Evolutionary conservation across 2,797 vertebrate species (phyloP), one percentile per base, ranked within the genome.

Genomic region (Synanceia verrucosa): DNA sequence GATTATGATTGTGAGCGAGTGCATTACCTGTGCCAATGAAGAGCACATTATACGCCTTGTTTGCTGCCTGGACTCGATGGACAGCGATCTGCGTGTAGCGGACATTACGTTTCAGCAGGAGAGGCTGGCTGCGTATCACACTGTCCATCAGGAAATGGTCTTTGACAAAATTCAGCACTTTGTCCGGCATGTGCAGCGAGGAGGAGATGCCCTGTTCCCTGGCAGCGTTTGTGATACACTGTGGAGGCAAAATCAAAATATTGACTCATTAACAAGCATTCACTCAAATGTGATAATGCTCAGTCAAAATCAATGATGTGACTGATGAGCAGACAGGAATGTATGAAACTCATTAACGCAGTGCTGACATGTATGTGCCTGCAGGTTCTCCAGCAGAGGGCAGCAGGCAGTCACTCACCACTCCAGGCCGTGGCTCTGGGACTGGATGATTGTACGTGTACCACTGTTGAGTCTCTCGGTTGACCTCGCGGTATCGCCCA

Each of bases 91-190:
- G 96, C 13, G 95, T 97, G 93, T 99, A 99, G 73, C 91, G 95
- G 39, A 95, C 91, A 2, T 78, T 95, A 0, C 94, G 93, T 81
- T 99, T 97, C 33, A 97, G 91, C 51, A 99, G 94, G 61, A 99
- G 90, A 0, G 96, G 94, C 72, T 84, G 93, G 89, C 97, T 97
- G 78, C 96, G 96, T 70, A 99, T 95, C 0, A 96, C 93, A 18
- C 79, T 93, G 64, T 98, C 96, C 98, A 99, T 99, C 86, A 99
- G 88, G 89, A 99, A 99, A 88, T 99, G 98, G 83, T 99, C 97
- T 90, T 99, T 99, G 78, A 99, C 94, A 36, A 99, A 99, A 91
- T 98, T 97, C 61, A 99, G 92, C 85, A 98, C 97, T 18, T 97
- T 96, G 90, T 99, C 97, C 0, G 97, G 97, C 94, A 98, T 97